These are phyloP conservation scores for Ctenicera cuprea DNA, from an alignment of 2,888 invertebrate species.

Conservation along the genomic window DNA sequence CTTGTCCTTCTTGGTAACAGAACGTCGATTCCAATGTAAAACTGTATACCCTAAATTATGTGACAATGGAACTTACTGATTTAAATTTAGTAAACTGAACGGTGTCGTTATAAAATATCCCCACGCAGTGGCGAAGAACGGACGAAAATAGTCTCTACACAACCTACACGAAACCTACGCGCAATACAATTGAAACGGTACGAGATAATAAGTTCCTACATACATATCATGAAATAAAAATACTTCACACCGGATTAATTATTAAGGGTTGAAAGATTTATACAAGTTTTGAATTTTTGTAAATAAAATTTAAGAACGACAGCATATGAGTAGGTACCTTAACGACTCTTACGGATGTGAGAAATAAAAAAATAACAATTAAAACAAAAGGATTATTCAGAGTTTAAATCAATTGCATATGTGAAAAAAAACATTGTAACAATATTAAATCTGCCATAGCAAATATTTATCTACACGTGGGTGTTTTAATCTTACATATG, in stretches of 20 bases:
- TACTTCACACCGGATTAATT: conserved; percentile 37
- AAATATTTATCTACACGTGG: conserved; percentile 30
- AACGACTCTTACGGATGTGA: too few species aligned
- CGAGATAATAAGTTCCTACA: conserved; percentile 61
- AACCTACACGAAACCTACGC: conserved; percentile 64
- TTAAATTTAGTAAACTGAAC: conserved; percentile 60
- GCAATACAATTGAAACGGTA: conserved; percentile 62
- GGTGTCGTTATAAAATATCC: conserved; percentile 63
- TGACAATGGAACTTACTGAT: conserved; percentile 57
- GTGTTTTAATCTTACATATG: conserved; percentile 44
- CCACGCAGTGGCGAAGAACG: conserved; percentile 62
- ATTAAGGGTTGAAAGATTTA: conserved; percentile 52
- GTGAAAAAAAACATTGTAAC: conserved; percentile 1
- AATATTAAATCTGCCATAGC: background rate
- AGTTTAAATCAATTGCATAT: too few species aligned
- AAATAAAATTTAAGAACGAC: too few species aligned
- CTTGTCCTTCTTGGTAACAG: background rate
- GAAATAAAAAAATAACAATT: too few species aligned
- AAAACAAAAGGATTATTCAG: too few species aligned
- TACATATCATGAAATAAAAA: conserved; percentile 7
- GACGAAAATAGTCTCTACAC: conserved; percentile 64
- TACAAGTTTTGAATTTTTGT: background rate
- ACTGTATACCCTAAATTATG: conserved; percentile 47
- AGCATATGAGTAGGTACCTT: too few species aligned
- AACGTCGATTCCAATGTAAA: conserved; percentile 32